phyloP scores from a whole-genome alignment of 2,113 vertebrate genomes.

The Trochalopteron elliotii region DNA sequence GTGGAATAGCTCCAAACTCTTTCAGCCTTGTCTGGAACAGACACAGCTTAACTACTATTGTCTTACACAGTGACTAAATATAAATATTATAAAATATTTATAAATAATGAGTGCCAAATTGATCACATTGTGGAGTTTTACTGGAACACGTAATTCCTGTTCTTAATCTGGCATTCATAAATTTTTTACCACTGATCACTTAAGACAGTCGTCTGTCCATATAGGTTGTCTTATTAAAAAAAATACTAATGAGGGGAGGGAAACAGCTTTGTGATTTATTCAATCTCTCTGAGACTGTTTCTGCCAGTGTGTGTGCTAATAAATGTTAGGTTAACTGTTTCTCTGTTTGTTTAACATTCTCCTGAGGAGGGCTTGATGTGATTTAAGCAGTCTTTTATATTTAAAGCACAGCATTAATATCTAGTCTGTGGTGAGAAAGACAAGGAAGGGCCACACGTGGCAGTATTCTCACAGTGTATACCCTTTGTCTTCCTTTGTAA shows the following conservation, averaged over 20 bases:
- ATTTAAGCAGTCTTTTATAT: neutral
- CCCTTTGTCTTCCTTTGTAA: neutral
- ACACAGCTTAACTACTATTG: neutral
- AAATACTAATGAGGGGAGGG: neutral
- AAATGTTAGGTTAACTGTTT: conserved; percentile 36
- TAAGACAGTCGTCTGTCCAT: neutral
- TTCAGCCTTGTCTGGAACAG: conserved; percentile 32
- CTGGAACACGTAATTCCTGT: neutral
- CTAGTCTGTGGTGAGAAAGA: neutral
- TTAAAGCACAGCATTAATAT: neutral
- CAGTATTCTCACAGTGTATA: neutral
- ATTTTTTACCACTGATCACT: neutral
- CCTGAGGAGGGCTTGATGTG: neutral
- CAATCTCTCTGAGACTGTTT: neutral
- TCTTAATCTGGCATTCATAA: conserved; percentile 7
- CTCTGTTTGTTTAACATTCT: conserved; percentile 26
- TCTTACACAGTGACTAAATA: neutral
- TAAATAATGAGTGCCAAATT: conserved; percentile 5
- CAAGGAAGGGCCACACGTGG: neutral
- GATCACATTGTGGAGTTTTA: conserved; percentile 1
- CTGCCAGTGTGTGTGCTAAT: conserved; percentile 10
- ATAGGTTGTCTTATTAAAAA: neutral
- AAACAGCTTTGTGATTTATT: conserved; percentile 43
- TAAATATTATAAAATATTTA: conserved; percentile 44
- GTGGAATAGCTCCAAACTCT: conserved; percentile 41